These are phyloP conservation scores for Chalcis sispes DNA, from an alignment of 2,888 invertebrate genomes.

Conservation along the genomic window DNA sequence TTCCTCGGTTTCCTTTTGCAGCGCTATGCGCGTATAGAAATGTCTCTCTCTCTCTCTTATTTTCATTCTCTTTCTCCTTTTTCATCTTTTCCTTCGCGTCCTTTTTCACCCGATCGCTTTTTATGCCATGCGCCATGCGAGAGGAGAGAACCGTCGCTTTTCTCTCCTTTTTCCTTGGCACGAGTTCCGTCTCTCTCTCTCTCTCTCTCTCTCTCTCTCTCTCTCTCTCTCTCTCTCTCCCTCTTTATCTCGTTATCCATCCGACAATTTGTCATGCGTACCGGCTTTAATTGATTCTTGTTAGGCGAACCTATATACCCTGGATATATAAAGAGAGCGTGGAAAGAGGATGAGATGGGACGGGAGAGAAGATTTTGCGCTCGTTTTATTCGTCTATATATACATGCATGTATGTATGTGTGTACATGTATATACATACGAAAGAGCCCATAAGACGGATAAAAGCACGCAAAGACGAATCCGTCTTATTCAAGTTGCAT, in stretches of 20 bases:
- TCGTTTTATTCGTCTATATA: not conserved
- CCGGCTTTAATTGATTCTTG: constrained; percentile 48
- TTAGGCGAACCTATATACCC: constrained; percentile 14
- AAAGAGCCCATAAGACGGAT: not conserved
- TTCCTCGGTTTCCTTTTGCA: not conserved
- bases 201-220: no score
- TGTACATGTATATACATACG: no score
- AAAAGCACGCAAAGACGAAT: not conserved
- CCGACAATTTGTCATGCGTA: constrained; percentile 49
- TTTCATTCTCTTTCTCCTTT: not conserved
- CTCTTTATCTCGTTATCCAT: constrained; percentile 49
- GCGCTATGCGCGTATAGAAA: no score
- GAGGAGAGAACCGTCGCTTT: not conserved
- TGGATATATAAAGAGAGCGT: not conserved
- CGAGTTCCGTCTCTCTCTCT: not conserved
- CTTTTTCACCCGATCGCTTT: not conserved
- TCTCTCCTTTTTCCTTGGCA: constrained; percentile 6
- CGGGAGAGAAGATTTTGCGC: no score
- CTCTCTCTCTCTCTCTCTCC: no score
- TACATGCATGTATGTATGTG: not conserved
- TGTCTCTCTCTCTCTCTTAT: not conserved
- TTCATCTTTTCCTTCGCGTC: not conserved
- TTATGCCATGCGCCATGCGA: not conserved
- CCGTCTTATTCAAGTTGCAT: constrained; percentile 11
- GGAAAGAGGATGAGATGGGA: constrained; percentile 11